A percentile compares a stretch with the other conserved stretches of the same genome.
phyloP scores from a whole-genome alignment of 2,797 vertebrate species.

The Lerista edwardsae region DNA sequence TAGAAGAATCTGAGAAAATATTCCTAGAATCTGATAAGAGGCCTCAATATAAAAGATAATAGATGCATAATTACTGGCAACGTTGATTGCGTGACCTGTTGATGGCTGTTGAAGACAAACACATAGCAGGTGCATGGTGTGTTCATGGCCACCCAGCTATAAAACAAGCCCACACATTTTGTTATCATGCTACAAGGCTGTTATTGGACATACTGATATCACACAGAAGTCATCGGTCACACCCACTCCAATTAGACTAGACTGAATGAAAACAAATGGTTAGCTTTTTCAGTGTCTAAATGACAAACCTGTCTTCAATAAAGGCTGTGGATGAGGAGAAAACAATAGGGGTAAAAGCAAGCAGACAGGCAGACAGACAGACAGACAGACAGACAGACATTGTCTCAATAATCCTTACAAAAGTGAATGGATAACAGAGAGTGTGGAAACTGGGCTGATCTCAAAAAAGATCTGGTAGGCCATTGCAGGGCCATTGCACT shows the following conservation, averaged over 20 bases:
- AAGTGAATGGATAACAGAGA: neutral
- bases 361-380: neutral
- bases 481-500: no score
- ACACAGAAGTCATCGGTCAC: neutral
- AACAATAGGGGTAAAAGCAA: neutral
- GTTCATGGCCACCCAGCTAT: neutral
- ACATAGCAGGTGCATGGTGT: neutral
- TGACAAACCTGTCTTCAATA: conserved; percentile 2
- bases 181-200: neutral
- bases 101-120: conserved; percentile 6
- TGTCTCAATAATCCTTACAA: neutral
- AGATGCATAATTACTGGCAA: conserved; percentile 33
- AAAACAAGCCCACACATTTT: neutral
- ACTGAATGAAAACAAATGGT: neutral
- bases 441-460: no score
- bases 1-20: conserved; percentile 32
- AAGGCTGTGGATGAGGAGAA: neutral
- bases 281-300: neutral
- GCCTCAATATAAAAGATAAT: conserved; percentile 47
- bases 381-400: neutral
- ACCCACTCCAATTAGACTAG: neutral
- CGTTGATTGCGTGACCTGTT: neutral
- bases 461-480: no score
- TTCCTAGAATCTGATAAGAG: neutral
- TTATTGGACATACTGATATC: neutral